A percentile compares a stretch with the other conserved stretches of the same genome.
Conservation (phyloP, 2,113 vertebrate species). For the Alexandromys fortis region DNA sequence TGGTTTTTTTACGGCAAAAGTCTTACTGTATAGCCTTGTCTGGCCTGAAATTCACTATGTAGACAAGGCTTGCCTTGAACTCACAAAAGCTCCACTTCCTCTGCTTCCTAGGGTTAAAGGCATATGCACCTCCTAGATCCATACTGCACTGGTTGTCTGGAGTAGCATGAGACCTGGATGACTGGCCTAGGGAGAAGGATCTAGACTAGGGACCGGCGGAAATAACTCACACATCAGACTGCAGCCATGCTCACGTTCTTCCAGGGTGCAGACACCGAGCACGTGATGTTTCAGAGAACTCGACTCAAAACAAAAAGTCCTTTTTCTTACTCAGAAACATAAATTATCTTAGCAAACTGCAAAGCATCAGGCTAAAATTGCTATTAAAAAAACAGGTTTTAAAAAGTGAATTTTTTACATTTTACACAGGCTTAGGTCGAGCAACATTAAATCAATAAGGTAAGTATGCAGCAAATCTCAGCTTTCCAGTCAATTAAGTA, state of each 20-base stretch:
- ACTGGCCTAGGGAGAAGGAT: background rate
- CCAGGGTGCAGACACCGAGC: background rate
- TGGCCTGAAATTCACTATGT: no score
- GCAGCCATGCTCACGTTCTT: background rate
- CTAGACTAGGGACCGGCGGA: background rate
- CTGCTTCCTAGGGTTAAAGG: background rate
- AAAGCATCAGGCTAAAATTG: constrained; percentile 34
- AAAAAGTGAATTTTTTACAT: constrained; percentile 38
- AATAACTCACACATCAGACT: background rate
- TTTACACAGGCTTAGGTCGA: constrained; percentile 14
- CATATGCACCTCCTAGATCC: background rate
- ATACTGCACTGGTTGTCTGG: no score
- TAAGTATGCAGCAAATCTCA: constrained; percentile 27
- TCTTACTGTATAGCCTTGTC: background rate
- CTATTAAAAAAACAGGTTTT: background rate
- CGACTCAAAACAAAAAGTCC: constrained; percentile 12
- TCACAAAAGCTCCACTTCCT: background rate
- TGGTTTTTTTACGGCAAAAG: background rate
- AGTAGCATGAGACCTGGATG: background rate
- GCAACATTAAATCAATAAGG: constrained; percentile 36
- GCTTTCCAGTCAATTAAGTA: constrained; percentile 23
- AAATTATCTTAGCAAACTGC: background rate
- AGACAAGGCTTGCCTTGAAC: background rate
- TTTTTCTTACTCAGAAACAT: constrained; percentile 13
- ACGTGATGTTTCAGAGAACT: background rate